Percentiles rank a stretch among this genome's conserved stretches.
Conservation (phyloP, 2,797 vertebrate genomes). For the Oreochromis mossambicus region DNA sequence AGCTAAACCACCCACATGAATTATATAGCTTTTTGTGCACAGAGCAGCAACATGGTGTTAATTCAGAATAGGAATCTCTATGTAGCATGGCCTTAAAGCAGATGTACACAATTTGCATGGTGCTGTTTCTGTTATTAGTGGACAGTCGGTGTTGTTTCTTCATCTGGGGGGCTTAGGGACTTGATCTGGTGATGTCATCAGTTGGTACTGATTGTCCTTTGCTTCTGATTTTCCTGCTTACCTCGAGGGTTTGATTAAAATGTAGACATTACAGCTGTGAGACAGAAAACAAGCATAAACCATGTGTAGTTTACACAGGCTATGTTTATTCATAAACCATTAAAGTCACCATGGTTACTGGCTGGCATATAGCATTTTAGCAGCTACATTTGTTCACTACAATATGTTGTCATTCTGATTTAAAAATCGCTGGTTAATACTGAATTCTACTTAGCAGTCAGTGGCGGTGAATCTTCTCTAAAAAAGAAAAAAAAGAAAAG, state of each 20-base stretch:
- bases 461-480: not conserved
- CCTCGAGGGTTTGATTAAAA: not conserved
- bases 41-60: not conserved
- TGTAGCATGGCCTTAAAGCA: not conserved
- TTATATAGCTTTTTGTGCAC: slow-evolving; percentile 2
- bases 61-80: not conserved
- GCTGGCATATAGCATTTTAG: too few relatives aligned
- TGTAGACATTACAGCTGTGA: not conserved
- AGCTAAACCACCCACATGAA: slow-evolving; percentile 4
- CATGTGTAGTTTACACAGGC: not conserved
- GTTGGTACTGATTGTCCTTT: not conserved
- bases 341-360: not conserved
- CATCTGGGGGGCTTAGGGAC: not conserved
- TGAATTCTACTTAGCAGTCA: not conserved
- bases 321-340: not conserved
- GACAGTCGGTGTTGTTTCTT: not conserved
- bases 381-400: not conserved
- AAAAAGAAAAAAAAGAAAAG: not conserved
- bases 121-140: not conserved
- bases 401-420: not conserved
- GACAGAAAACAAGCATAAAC: not conserved
- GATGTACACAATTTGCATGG: not conserved
- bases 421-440: not conserved
- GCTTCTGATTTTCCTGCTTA: not conserved
- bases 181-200: not conserved